Conservation (phyloP, 2,797 vertebrate genomes). For the Uromys caudimaculatus region DNA sequence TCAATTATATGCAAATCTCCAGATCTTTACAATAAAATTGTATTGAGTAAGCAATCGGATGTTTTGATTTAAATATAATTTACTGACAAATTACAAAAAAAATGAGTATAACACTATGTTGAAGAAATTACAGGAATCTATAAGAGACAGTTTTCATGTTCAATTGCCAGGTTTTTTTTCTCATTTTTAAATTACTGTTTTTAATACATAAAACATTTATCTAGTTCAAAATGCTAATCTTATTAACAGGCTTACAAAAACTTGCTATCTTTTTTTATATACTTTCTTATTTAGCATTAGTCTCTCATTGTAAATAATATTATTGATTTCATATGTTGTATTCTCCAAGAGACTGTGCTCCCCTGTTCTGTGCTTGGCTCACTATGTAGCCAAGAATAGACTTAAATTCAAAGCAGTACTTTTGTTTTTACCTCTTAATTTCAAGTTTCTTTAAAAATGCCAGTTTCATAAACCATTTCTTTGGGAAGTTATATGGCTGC, state of each 20-base stretch:
- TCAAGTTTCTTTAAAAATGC: not conserved
- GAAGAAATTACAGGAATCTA: not conserved
- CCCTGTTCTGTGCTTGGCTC: not conserved
- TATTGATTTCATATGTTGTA: not conserved
- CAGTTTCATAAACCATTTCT: not conserved
- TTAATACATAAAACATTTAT: not conserved
- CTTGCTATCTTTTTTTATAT: not conserved
- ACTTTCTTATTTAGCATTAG: not conserved
- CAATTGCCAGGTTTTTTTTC: not conserved
- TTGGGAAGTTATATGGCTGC: not conserved
- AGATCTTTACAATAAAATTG: slow-evolving; percentile 32
- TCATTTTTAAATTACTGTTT: not conserved
- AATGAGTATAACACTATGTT: not conserved
- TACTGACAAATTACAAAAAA: not conserved
- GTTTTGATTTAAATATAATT: not conserved
- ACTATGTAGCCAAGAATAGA: not conserved
- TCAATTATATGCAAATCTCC: not conserved
- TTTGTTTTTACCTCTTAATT: not conserved
- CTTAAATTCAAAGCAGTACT: not conserved
- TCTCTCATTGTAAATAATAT: not conserved
- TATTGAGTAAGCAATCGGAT: not conserved
- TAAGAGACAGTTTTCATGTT: not conserved
- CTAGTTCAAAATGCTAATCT: not conserved
- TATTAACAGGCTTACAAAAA: not conserved
- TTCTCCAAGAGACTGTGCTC: not conserved